Conservation (phyloP, 2,797 vertebrate species). For the Myiotriccus ornatus region DNA sequence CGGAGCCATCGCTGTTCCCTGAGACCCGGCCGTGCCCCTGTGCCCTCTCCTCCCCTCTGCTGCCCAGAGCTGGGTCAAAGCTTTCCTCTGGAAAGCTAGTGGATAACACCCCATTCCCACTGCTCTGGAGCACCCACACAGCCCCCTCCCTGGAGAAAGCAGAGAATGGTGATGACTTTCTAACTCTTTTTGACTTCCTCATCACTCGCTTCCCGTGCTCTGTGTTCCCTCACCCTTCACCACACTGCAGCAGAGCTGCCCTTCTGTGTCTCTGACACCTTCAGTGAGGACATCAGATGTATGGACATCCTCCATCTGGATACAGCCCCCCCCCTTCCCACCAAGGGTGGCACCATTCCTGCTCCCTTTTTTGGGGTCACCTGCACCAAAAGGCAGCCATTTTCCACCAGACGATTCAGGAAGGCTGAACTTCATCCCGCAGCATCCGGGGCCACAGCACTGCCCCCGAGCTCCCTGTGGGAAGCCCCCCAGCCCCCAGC, state of each 20-base stretch:
- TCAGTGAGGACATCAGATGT: neutral
- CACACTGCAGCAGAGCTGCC: neutral
- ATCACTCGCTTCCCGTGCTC: accelerated
- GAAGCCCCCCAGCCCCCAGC: neutral
- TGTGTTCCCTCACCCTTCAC: accelerated
- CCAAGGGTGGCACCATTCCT: accelerated
- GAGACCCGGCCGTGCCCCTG: accelerated
- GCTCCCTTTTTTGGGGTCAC: neutral
- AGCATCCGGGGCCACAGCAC: accelerated
- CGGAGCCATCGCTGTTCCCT: accelerated
- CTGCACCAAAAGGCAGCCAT: neutral
- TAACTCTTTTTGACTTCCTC: neutral
- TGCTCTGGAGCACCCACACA: neutral
- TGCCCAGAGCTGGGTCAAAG: neutral
- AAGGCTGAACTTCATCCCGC: neutral
- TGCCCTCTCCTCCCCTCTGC: neutral
- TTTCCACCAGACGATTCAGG: accelerated
- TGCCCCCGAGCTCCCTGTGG: accelerated
- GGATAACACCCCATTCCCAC: accelerated
- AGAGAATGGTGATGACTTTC: neutral
- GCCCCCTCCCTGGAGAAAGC: neutral
- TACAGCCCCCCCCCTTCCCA: accelerated
- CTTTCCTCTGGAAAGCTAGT: accelerated
- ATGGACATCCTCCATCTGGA: neutral
- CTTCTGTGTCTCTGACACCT: neutral